phyloP scores from a whole-genome alignment of 2,888 invertebrate species.

The Endomychus coccineus region DNA sequence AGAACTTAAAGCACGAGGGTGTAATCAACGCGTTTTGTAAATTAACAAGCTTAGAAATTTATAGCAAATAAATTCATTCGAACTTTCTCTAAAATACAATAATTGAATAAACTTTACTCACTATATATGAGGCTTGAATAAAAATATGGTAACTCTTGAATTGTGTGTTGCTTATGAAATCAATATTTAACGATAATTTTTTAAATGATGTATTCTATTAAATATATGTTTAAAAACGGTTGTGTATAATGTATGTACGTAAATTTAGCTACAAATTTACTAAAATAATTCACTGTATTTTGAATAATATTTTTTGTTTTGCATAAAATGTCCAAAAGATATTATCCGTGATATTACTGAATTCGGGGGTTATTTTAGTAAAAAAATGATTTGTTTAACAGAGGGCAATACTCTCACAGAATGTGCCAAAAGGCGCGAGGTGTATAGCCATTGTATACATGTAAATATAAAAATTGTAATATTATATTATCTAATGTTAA shows the following conservation, averaged over 20 bases:
- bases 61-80: no score
- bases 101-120: no score
- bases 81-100: no score
- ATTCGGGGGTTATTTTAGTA: no score
- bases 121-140: no score
- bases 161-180: slow-evolving; percentile 8
- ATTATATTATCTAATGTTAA: slow-evolving; percentile 41
- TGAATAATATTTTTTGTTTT: no score
- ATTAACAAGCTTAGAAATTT: no score
- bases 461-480: slow-evolving; percentile 41
- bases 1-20: no score
- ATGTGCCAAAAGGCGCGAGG: slow-evolving; percentile 17
- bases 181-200: slow-evolving; percentile 11
- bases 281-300: slow-evolving; percentile 24
- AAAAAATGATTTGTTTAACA: slow-evolving; percentile 1
- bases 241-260: slow-evolving; percentile 25
- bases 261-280: slow-evolving; percentile 29
- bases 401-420: slow-evolving; percentile 16
- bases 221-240: slow-evolving; percentile 8
- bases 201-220: slow-evolving; percentile 11
- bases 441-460: slow-evolving; percentile 36
- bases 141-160: no score
- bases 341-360: neutral
- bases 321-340: slow-evolving; percentile 6
- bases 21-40: no score